A percentile compares a stretch with the other conserved stretches of the same genome.
Evolutionary conservation across 2,888 invertebrate species (phyloP).

Genomic region (Taphrorychus bicolor): DNA sequence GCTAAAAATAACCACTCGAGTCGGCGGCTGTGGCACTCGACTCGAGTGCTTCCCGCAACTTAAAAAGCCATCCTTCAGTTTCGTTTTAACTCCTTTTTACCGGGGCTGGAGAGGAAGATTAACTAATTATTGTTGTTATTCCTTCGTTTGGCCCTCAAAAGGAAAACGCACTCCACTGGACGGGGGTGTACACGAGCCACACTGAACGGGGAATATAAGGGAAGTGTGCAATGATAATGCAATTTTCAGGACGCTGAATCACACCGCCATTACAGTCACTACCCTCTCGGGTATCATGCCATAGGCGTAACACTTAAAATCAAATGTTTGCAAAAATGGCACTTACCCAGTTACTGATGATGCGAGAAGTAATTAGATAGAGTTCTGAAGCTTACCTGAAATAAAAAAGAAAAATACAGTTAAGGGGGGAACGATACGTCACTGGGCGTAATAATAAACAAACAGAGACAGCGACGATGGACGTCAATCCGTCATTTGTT

Average conservation of each 20-base stretch:
- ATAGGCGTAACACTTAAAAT: no score
- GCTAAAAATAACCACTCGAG: slow-evolving; percentile 38
- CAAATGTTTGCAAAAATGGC: no score
- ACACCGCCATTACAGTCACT: no score
- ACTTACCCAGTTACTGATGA: no score
- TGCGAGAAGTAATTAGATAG: no score
- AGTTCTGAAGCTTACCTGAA: neutral
- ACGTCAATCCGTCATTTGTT: neutral
- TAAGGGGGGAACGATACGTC: neutral
- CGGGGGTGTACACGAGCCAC: no score
- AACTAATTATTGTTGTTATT: slow-evolving; percentile 17
- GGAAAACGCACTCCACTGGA: no score
- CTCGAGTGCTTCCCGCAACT: slow-evolving; percentile 36
- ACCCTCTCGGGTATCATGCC: no score
- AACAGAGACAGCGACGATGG: neutral
- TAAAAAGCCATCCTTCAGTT: slow-evolving; percentile 34
- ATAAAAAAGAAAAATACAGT: neutral
- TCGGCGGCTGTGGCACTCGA: slow-evolving; percentile 25
- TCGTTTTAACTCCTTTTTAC: slow-evolving; percentile 33
- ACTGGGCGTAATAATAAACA: neutral
- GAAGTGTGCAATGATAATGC: neutral
- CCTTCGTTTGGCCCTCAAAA: no score
- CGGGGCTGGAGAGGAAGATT: slow-evolving; percentile 23
- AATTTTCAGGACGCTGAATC: neutral
- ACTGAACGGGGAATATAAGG: no score